phyloP scores from a whole-genome alignment of 1,140 invertebrate genomes.

The Cotesia typhae region DNA sequence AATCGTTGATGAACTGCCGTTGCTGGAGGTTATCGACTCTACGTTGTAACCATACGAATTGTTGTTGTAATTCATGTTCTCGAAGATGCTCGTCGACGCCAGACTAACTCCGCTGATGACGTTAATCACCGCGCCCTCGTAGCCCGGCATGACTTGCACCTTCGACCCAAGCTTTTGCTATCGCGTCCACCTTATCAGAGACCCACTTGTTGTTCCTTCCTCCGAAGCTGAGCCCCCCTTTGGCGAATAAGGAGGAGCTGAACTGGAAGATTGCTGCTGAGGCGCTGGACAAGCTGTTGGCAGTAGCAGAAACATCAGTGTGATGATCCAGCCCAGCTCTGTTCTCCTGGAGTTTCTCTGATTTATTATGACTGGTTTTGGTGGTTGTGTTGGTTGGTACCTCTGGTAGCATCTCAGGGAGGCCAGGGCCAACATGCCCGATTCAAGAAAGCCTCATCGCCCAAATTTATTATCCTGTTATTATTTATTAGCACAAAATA shows the following conservation, averaged over 20 bases:
- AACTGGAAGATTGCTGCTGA: neutral
- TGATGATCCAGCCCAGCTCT: neutral
- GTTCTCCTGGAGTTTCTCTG: neutral
- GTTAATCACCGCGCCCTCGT: slow-evolving; percentile 54
- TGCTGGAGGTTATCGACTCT: slow-evolving; percentile 17
- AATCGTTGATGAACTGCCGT: neutral
- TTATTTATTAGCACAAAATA: neutral
- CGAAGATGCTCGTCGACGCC: slow-evolving; percentile 57
- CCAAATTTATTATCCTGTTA: slow-evolving; percentile 19
- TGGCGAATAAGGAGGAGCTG: too few species aligned
- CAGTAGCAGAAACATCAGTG: neutral
- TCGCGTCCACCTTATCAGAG: slow-evolving; percentile 38
- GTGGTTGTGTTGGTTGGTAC: slow-evolving; percentile 29
- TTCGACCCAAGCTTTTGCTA: slow-evolving; percentile 44
- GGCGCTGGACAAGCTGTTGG: slow-evolving; percentile 1
- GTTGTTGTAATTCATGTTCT: slow-evolving; percentile 53
- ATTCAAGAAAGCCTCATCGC: slow-evolving; percentile 57
- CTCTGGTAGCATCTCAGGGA: slow-evolving; percentile 61
- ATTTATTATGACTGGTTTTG: too few species aligned
- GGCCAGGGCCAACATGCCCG: slow-evolving; percentile 61
- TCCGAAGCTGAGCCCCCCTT: neutral
- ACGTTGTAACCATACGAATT: slow-evolving; percentile 12
- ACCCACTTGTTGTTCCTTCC: slow-evolving; percentile 3
- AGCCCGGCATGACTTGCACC: slow-evolving; percentile 60
- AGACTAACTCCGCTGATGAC: slow-evolving; percentile 55